Base-by-base conservation (phyloP, 2,113 vertebrate genomes). In the Colius striatus region DNA sequence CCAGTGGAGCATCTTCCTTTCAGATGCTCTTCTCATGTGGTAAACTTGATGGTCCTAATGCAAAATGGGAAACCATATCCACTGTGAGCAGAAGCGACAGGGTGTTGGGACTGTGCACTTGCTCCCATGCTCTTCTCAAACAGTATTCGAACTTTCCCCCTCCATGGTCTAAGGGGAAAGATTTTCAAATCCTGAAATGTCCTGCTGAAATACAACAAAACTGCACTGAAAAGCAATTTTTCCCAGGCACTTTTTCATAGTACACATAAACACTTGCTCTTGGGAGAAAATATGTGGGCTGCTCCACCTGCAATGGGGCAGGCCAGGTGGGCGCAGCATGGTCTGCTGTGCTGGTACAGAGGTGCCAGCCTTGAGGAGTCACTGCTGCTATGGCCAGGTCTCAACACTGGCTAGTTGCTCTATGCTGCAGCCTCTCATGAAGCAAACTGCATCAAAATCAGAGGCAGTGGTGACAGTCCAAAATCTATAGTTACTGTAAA, bases 311-410 rank as follows among this genome's bases (percentile, higher is more conserved):
- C n/a, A 70, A 12, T 1, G 5, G 43, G n/a, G 13, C 34, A 48
- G 58, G 15, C 6, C 29, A 57, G 1, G 23, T 16, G 22, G 6
- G 54, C 0, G 0, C 26, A 18, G 25, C 1, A 1, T 0, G 3
- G 16, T 27, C 57, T 63, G 27, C 47, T 30, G 11, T 8, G 57
- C 36, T 16, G 11, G n/a, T 13, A 21, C 43, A 1, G 2, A 13
- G 30, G 6, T 60, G 32, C 34, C 19, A n/a, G 47, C 1, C 0
- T 50, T 26, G 34, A 32, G 29, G 10, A 43, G 20, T 19, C 17
- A 7, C 8, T 0, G 2, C 43, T 10, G 45, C 45, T n/a, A 0
- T 6, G 19, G 47, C 21, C 0, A 2, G 10, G 6, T 12, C 27
- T 32, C 8, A 6, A 10, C 0, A 3, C 54, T 61, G 62, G 2